Conservation (phyloP, 2,888 invertebrate genomes). For the Drosophila nr. fundita region DNA sequence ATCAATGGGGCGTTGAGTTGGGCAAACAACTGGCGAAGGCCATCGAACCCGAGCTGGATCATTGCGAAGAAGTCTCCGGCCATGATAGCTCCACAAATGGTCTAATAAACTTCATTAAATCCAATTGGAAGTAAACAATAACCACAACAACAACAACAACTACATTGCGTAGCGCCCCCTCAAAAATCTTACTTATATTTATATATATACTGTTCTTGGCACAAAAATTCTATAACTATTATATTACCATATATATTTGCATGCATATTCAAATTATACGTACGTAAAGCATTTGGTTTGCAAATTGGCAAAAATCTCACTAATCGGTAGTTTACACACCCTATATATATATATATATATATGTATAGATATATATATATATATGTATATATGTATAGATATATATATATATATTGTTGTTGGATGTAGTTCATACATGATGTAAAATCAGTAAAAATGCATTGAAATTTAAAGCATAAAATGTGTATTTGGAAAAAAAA, state of each 20-base stretch:
- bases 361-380: conserved; percentile 20
- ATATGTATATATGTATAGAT: conserved; percentile 50
- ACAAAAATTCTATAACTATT: conserved; percentile 45
- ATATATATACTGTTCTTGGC: conserved; percentile 44
- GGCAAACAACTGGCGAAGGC: conserved; percentile 99
- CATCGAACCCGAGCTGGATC: conserved; percentile 97
- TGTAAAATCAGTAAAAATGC: conserved; percentile 43
- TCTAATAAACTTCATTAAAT: conserved; percentile 97
- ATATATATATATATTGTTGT: conserved; percentile 55
- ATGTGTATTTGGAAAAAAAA: conserved; percentile 62
- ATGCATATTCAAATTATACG: conserved; percentile 52
- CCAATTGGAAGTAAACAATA: conserved; percentile 85
- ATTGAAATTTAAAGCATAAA: conserved; percentile 57
- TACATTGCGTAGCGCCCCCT: not conserved
- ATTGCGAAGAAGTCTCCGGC: conserved; percentile 87
- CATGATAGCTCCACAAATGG: conserved; percentile 99
- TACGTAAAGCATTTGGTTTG: conserved; percentile 45
- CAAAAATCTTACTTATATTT: conserved; percentile 33
- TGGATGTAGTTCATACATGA: conserved; percentile 64
- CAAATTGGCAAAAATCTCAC: conserved; percentile 55
- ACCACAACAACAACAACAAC: conserved; percentile 14
- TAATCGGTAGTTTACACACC: conserved; percentile 47
- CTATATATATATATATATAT: conserved; percentile 51
- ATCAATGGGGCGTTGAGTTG: conserved; percentile 99
- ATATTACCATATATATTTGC: conserved; percentile 42